Percentiles rank a stretch among this genome's conserved stretches.
phyloP scores from a whole-genome alignment of 2,113 vertebrate species.

The Zeus faber region DNA sequence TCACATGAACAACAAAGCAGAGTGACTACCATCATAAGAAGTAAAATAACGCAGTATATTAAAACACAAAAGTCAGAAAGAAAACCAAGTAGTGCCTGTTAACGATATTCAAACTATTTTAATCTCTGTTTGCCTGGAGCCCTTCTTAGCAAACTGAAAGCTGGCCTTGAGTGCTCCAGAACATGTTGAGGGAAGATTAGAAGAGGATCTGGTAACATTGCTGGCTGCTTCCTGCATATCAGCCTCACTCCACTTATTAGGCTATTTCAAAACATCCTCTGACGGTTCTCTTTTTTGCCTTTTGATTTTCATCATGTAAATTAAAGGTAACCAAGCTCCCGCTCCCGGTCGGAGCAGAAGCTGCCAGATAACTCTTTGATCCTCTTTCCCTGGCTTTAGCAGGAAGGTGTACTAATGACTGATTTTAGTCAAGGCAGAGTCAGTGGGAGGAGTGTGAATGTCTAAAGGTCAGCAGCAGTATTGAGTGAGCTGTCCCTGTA shows the following conservation, averaged over 20 bases:
- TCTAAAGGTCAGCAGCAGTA: constrained; percentile 42
- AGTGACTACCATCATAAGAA: no score
- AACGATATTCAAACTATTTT: not conserved
- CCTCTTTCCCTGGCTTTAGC: constrained; percentile 17
- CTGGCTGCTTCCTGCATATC: not conserved
- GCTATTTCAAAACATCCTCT: not conserved
- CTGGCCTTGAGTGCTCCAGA: not conserved
- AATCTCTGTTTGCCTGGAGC: not conserved
- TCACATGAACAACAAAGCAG: no score
- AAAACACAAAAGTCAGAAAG: no score
- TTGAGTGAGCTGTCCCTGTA: not conserved
- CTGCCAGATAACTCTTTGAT: no score
- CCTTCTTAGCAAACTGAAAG: not conserved
- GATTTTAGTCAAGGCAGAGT: constrained; percentile 3
- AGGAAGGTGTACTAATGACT: constrained; percentile 23
- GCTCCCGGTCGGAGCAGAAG: not conserved
- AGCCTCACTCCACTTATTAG: not conserved
- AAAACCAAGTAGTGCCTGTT: no score
- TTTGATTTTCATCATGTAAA: not conserved
- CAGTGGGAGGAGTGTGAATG: constrained; percentile 15
- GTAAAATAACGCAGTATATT: no score
- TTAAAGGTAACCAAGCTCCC: not conserved
- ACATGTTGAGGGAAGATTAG: not conserved
- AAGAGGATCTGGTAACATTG: not conserved
- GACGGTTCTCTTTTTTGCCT: not conserved